Base-by-base conservation (phyloP, 53 echinoderm and acorn worm genomes). In the Henricia sp. region DNA sequence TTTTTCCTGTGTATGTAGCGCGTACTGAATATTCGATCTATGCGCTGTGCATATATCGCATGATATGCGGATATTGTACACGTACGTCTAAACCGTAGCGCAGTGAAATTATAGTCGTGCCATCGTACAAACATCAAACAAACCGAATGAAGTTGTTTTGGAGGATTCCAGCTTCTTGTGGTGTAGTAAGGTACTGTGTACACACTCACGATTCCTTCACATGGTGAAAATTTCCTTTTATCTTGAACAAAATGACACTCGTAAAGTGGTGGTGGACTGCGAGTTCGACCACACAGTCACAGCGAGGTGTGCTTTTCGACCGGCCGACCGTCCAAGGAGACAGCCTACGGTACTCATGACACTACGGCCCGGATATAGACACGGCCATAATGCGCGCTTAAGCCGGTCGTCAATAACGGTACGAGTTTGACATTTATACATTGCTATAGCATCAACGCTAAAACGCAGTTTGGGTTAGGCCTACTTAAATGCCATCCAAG, bases 171-270 rank as follows among this genome's bases (percentile, higher is more conserved):
- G 38, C 50, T 23, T 37, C 34, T 48, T 73, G 52, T 73, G 73
- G 42, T 12, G 52, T 73, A 24, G 54, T 20, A 12, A 30, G 36
- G 55, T 73, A 24, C 37, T 36, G 38, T 37, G n/a, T 4, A 70
- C 27, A 39, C 23, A 32, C 23, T 11, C 10, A 19, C 35, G 17
- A 52, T 73, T 26, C 73, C 19, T 72, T 41, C 10, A 73, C 54
- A 73, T 73, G 42, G n/a, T 73, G 50, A 72, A 24, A 72, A 43
- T 30, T 52, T 6, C 16, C 29, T 60, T 26, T 20, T 25, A 26
- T 59, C 77, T 44, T 13, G 77, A 42, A 20, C 60, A 41, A 80
- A 80, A 80, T 80, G 80, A 80, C 56, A 80, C 63, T 80, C 63
- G 17, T 71, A 4, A 52, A 34, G 32, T 64, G 40, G n/a, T 64